A percentile compares a stretch with the other conserved stretches of the same genome.
phyloP scores from a whole-genome alignment of 2,888 invertebrate genomes.

The Lapara coniferarum region DNA sequence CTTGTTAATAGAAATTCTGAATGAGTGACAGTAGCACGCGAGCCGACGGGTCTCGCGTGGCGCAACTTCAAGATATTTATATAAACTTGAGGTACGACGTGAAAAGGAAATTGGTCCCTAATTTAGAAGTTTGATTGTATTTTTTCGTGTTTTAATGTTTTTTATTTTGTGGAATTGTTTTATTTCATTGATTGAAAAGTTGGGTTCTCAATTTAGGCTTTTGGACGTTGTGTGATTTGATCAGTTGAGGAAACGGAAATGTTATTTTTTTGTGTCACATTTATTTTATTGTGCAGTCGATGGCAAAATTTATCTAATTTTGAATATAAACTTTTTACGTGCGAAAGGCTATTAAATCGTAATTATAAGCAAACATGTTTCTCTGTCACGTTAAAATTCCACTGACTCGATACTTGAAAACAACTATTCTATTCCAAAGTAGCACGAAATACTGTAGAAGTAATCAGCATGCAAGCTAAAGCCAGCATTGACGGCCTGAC shows the following conservation, averaged over 20 bases:
- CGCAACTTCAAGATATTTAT: background rate
- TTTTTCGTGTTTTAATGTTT: slow-evolving; percentile 17
- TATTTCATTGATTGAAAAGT: slow-evolving; percentile 11
- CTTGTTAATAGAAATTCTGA: slow-evolving; percentile 13
- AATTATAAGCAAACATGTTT: too few relatives aligned
- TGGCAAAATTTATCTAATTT: too few relatives aligned
- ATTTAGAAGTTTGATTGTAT: slow-evolving; percentile 21
- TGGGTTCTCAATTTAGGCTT: background rate
- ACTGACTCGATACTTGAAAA: too few relatives aligned
- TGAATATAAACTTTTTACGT: too few relatives aligned
- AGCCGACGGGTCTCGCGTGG: slow-evolving; percentile 1
- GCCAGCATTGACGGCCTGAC: background rate
- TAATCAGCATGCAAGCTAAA: background rate
- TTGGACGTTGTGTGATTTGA: background rate
- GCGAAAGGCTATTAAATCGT: too few relatives aligned
- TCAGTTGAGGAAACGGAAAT: too few relatives aligned
- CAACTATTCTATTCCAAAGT: background rate
- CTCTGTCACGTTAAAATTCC: too few relatives aligned
- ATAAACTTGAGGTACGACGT: slow-evolving; percentile 19
- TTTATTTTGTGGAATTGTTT: slow-evolving; percentile 13
- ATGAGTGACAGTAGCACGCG: slow-evolving; percentile 14
- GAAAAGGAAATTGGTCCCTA: slow-evolving; percentile 20
- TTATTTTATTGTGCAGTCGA: too few relatives aligned
- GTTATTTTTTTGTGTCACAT: too few relatives aligned
- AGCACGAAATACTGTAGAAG: background rate